Base-by-base conservation (phyloP, 2,113 vertebrate genomes). In the Menidia beryllina region DNA sequence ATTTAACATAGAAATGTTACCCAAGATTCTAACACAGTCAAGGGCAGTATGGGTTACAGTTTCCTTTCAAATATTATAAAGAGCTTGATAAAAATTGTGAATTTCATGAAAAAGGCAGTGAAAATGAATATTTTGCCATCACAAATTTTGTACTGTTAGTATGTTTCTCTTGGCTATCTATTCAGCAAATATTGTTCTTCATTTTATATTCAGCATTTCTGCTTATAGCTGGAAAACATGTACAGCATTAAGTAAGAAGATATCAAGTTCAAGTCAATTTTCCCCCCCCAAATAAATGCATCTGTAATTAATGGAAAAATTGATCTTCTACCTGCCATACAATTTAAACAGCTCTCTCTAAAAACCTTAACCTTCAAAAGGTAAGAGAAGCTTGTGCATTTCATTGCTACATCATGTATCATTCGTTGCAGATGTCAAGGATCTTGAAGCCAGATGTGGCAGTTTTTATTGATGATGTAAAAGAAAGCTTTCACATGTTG, bases 401-500 rank as follows among this genome's bases (percentile, higher is more conserved):
- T 72, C 56, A 56, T 38, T 41, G n/a, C 25, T 36, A 38, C 53
- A 34, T 63, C 54, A 83, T 65, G 38, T 26, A 69, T 79, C 47
- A 75, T 69, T 78, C 56, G 68, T 58, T 20, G 9, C 2, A 57
- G 6, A 48, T 38, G 59, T 75, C 69, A 85, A 72, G 54, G 77
- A 56, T 59, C 39, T 50, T 72, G 45, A 7, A 0, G 43, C 55
- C 27, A 27, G 30, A 62, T 52, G 24, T 69, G 66, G 45, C 14
- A 20, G 43, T 76, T 81, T 75, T 68, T 43, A 58, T 39, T 51
- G 38, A 59, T 43, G 49, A 66, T 26, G 74, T 34, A 34, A 76
- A 63, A 71, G 75, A 69, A 20, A 45, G 41, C 58, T 69, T 34
- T 75, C 75, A 72, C 57, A 68, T 71, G 75, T 47, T 53, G 45